phyloP scores from a whole-genome alignment of 2,888 invertebrate genomes.

The Dascillus cervinus region DNA sequence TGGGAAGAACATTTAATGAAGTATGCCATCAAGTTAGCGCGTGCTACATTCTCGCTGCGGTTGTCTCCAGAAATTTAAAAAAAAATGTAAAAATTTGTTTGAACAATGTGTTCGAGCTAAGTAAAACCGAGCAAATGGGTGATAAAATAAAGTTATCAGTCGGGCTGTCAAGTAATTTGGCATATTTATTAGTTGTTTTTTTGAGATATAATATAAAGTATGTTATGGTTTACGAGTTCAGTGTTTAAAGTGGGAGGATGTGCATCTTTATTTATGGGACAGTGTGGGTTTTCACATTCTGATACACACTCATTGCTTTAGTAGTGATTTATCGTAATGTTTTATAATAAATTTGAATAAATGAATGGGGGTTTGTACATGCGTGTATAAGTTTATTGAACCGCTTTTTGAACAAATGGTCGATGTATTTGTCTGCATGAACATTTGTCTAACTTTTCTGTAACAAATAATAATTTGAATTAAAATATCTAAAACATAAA shows the following conservation, averaged over 20 bases:
- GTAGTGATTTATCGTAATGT: slow-evolving; percentile 2
- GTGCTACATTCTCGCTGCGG: too few species aligned
- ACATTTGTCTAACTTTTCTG: too few species aligned
- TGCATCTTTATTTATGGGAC: slow-evolving; percentile 11
- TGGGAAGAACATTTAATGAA: too few species aligned
- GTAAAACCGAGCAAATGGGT: slow-evolving; percentile 6
- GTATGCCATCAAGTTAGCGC: too few species aligned
- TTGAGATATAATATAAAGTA: slow-evolving; percentile 11
- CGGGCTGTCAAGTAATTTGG: slow-evolving; percentile 12
- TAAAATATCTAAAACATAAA: too few species aligned
- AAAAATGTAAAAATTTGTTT: slow-evolving; percentile 5
- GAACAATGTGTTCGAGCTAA: slow-evolving; percentile 6
- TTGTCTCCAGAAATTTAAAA: slow-evolving; percentile 1
- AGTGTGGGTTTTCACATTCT: slow-evolving; percentile 9
- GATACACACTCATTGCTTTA: slow-evolving; percentile 6
- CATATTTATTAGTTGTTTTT: slow-evolving; percentile 10
- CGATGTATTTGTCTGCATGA: too few species aligned
- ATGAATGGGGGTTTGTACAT: too few species aligned
- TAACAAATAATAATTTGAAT: too few species aligned
- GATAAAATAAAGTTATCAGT: slow-evolving; percentile 9
- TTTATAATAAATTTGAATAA: slow-evolving; percentile 4
- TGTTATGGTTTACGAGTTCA: slow-evolving; percentile 13
- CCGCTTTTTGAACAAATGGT: too few species aligned
- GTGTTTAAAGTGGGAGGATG: slow-evolving; percentile 13
- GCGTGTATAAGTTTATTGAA: too few species aligned